phyloP scores from a whole-genome alignment of 2,113 vertebrate genomes.

The Mormyrus lacerda region DNA sequence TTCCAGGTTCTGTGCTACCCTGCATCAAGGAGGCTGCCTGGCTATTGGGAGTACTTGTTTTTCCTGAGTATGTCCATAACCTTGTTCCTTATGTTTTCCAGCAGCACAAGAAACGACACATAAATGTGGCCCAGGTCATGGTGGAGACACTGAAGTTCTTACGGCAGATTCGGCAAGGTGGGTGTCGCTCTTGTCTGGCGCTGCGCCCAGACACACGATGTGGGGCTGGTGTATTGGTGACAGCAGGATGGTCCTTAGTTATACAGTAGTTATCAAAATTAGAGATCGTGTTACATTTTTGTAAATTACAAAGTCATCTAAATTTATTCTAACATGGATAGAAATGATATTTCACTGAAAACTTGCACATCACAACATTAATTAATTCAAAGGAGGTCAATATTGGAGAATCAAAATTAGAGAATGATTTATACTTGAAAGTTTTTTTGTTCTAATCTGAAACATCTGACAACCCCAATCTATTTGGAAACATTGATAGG shows the following conservation, averaged over 20 bases:
- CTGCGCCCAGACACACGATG: not conserved
- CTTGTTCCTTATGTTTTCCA: conserved; percentile 4
- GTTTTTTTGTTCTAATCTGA: too few relatives aligned
- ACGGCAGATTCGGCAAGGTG: conserved; percentile 70
- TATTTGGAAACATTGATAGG: too few relatives aligned
- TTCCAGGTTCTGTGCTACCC: not conserved
- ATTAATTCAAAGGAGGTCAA: not conserved
- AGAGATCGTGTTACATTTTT: not conserved
- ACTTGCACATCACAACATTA: not conserved
- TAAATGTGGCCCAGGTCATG: conserved; percentile 65
- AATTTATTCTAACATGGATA: not conserved
- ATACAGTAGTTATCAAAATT: not conserved
- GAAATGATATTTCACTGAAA: not conserved
- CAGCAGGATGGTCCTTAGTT: not conserved
- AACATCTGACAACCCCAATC: too few relatives aligned
- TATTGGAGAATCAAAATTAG: not conserved
- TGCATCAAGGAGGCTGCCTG: not conserved
- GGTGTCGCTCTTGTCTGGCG: not conserved
- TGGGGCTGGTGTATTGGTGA: not conserved
- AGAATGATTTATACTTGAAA: not conserved
- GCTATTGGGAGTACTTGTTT: not conserved
- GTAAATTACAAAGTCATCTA: not conserved
- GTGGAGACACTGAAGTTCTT: conserved; percentile 73
- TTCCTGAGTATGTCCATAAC: not conserved
- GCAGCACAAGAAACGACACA: conserved; percentile 70